Evolutionary conservation across 2,113 vertebrate genomes (phyloP).

Genomic region (Datnioides undecimradiatus): DNA sequence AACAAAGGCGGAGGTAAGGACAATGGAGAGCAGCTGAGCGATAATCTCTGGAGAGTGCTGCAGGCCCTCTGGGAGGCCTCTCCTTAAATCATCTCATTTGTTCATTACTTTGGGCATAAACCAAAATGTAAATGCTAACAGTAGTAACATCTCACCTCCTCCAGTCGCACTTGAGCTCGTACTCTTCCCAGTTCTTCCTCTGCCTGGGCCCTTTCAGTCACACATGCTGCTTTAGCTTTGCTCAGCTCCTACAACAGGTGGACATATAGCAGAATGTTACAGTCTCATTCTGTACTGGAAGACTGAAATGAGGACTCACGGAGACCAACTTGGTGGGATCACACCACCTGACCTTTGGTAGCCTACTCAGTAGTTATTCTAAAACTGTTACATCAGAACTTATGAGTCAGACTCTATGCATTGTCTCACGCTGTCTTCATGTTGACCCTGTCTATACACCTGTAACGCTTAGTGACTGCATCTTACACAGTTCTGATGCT

Average conservation of each 20-base stretch:
- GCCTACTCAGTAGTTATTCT: no score
- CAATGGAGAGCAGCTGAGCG: neutral
- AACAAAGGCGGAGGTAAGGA: neutral
- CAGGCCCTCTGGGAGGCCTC: neutral
- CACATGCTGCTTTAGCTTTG: slow-evolving; percentile 82
- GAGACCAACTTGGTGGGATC: no score
- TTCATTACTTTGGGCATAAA: neutral
- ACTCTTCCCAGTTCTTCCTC: slow-evolving; percentile 90
- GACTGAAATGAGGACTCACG: no score
- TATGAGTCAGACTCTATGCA: no score
- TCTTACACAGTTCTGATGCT: neutral
- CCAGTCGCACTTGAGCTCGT: slow-evolving; percentile 85
- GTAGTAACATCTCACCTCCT: slow-evolving; percentile 86
- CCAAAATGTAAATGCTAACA: neutral
- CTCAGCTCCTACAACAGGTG: slow-evolving; percentile 87
- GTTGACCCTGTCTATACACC: no score
- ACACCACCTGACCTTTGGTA: no score
- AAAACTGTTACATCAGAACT: no score
- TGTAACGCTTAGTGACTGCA: no score
- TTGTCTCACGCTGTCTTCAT: no score
- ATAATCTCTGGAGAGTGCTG: neutral
- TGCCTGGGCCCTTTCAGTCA: slow-evolving; percentile 85
- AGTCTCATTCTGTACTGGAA: no score
- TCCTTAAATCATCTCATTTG: neutral
- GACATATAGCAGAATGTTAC: no score